Evolutionary conservation across 2,113 vertebrate species (phyloP).

Genomic region (Mormyrus lacerda): DNA sequence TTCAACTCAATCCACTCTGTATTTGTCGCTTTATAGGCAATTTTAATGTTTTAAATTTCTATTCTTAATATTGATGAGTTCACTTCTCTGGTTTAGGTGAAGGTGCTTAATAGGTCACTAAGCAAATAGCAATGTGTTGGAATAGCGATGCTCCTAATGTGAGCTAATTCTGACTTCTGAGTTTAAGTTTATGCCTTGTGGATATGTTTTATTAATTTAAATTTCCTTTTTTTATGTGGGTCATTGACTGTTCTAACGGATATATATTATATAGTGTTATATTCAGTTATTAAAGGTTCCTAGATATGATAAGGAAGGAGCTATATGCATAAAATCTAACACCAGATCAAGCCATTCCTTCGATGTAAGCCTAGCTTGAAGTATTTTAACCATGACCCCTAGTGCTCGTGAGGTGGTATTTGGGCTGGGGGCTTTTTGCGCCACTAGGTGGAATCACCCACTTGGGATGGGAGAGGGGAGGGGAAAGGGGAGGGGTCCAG

Average conservation of each 20-base stretch:
- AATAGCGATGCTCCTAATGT: neutral
- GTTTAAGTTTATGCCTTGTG: neutral
- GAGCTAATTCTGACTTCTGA: neutral
- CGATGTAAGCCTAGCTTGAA: constrained; percentile 23
- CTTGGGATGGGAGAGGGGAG: constrained; percentile 40
- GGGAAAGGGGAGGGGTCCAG: constrained; percentile 32
- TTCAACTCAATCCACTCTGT: constrained; percentile 11
- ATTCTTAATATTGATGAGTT: neutral
- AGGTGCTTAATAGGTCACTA: neutral
- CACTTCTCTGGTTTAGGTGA: neutral
- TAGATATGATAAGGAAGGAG: neutral
- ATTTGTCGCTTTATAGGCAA: neutral
- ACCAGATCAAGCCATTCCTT: neutral
- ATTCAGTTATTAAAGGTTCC: neutral
- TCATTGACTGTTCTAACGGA: neutral
- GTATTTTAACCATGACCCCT: constrained; percentile 37
- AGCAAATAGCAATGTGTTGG: no score
- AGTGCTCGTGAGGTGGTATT: neutral
- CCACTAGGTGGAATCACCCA: constrained; percentile 25
- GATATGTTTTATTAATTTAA: neutral
- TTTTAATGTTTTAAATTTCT: neutral
- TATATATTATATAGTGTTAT: neutral
- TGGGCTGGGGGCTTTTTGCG: neutral
- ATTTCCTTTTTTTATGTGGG: neutral
- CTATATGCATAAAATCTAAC: neutral